Evolutionary conservation across 2,797 vertebrate genomes (phyloP).

Genomic region (Amniataba percoides): DNA sequence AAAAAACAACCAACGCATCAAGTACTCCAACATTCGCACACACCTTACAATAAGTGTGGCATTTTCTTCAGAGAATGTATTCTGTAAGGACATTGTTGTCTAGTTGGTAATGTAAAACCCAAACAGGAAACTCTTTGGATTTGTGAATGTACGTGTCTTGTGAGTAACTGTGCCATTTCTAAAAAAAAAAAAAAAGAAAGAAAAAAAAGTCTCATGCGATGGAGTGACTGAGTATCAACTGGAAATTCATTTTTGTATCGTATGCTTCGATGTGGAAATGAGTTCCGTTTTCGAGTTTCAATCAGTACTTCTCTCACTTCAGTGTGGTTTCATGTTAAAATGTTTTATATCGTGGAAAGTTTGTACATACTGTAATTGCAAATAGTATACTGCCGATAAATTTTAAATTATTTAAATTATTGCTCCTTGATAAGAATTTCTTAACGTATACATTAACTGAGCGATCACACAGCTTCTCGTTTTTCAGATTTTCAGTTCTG

Average conservation of each 20-base stretch:
- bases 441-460: conserved; percentile 37
- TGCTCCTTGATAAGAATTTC: conserved; percentile 56
- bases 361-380: conserved; percentile 78
- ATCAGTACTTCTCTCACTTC: conserved; percentile 52
- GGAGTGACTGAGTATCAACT: conserved; percentile 53
- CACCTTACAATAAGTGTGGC: conserved; percentile 47
- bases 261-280: conserved; percentile 55
- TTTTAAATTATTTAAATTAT: conserved; percentile 71
- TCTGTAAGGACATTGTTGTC: conserved; percentile 57
- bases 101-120: conserved; percentile 61
- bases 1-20: background rate
- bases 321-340: conserved; percentile 64
- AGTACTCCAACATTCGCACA: conserved; percentile 31
- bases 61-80: conserved; percentile 76
- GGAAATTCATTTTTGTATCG: conserved; percentile 57
- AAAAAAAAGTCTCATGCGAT: conserved; percentile 44
- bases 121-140: conserved; percentile 62
- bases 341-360: conserved; percentile 78
- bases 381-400: conserved; percentile 63
- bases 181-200: background rate
- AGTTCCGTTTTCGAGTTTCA: conserved; percentile 47
- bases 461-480: conserved; percentile 15
- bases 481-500: conserved; percentile 43
- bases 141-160: conserved; percentile 75
- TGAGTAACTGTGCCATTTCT: conserved; percentile 70